Evolutionary conservation across 1,140 invertebrate genomes (phyloP).

Genomic region (Choristoneura fumiferana): DNA sequence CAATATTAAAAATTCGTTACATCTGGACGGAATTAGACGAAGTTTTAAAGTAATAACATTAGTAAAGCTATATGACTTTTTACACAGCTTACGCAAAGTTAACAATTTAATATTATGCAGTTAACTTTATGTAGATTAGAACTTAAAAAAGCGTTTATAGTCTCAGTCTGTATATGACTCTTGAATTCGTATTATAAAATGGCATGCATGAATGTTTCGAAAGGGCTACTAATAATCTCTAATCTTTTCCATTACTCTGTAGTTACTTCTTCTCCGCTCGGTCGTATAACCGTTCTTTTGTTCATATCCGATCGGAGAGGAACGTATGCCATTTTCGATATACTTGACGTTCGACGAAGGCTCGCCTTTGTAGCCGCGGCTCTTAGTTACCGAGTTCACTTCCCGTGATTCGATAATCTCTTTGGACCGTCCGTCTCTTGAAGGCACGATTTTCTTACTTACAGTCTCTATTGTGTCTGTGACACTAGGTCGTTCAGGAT

Average conservation of each 20-base stretch:
- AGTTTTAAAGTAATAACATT: conserved; percentile 53
- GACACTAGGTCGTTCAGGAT: conserved; percentile 81
- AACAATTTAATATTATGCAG: conserved; percentile 38
- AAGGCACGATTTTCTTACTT: conserved; percentile 82
- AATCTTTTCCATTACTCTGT: conserved; percentile 72
- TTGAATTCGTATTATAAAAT: conserved; percentile 40
- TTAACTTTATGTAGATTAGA: conserved; percentile 41
- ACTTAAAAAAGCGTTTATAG: conserved; percentile 45
- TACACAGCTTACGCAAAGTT: conserved; percentile 41
- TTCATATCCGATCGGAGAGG: conserved; percentile 60
- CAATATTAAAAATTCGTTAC: conserved; percentile 32
- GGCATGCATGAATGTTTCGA: conserved; percentile 5
- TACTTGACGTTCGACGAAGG: conserved; percentile 68
- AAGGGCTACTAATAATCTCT: conserved; percentile 66
- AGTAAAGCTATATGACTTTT: conserved; percentile 74
- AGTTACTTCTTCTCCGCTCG: conserved; percentile 71
- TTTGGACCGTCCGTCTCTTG: conserved; percentile 79
- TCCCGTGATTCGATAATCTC: conserved; percentile 85
- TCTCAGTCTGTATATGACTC: conserved; percentile 64
- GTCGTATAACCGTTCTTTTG: conserved; percentile 56
- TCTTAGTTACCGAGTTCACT: conserved; percentile 83
- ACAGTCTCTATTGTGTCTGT: conserved; percentile 84
- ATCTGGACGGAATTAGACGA: conserved; percentile 63
- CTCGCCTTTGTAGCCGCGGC: conserved; percentile 77
- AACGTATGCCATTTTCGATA: conserved; percentile 72